Base-by-base conservation (phyloP, 2,888 invertebrate species). In the Ennomos quercinarius region DNA sequence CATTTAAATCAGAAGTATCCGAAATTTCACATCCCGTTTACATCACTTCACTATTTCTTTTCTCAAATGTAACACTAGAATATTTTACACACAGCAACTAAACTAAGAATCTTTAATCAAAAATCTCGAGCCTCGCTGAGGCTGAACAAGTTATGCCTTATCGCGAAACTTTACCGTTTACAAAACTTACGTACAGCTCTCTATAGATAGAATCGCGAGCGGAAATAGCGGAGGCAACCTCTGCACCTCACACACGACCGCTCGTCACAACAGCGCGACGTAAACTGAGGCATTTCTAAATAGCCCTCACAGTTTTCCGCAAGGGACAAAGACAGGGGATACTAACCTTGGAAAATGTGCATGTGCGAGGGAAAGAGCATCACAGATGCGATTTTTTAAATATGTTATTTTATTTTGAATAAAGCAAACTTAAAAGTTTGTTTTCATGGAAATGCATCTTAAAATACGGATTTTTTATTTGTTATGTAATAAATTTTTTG, bases 241-340 rank as follows among this genome's bases (percentile, higher is more conserved):
- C 72, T 66, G 66, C 36, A 62, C 72, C 72, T 61, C 38, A 35
- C 13, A 63, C 67, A 72, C 86, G 78, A 70, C 80, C 78, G 38
- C 43, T 58, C 81, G 78, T 68, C 83, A 76, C 85, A 71, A 72
- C 67, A 68, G 67, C 81, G 83, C 88, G 84, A 81, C 86, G 83
- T 77, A 79, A 73, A 91, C 91, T 91, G 84, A 84, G 72, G 78
- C 74, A 72, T 73, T 78, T 73, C 74, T 74, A 81, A 84, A 79
- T 84, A 79, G 76, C 83, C 84, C 86, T 82, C 78, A 82, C 77
- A 82, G 78, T 86, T 87, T 89, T 88, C 87, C 86, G 75, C 80
- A 83, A 75, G 63, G 65, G 81, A 88, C 58, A 64, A 77, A 74
- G 85, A 86, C 40, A 67, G 67, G 56, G 59, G 66, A 69, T 73